Conservation (phyloP, 2,888 invertebrate genomes). For the Sphaeridia pumilis region DNA sequence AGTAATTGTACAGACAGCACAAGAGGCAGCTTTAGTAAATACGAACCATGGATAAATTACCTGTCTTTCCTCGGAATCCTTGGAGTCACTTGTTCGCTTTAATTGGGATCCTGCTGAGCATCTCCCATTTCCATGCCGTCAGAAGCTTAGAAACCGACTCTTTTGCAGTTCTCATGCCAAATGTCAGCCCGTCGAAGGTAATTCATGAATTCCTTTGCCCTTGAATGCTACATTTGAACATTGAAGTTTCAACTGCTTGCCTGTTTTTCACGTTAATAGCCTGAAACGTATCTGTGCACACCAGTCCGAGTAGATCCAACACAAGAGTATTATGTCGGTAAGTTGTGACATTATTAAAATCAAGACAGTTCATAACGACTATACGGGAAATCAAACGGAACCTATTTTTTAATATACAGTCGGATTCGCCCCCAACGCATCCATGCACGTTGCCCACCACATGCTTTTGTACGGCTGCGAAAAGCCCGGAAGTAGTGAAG, state of each 20-base stretch:
- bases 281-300: conserved; percentile 82
- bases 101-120: conserved; percentile 8
- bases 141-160: conserved; percentile 25
- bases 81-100: too few species aligned
- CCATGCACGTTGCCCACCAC: conserved; percentile 83
- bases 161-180: conserved; percentile 57
- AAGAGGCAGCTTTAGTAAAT: too few species aligned
- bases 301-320: conserved; percentile 68
- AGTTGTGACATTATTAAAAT: conserved; percentile 33
- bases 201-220: conserved; percentile 40
- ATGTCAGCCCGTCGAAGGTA: conserved; percentile 65
- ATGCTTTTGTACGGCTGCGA: conserved; percentile 85
- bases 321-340: conserved; percentile 71
- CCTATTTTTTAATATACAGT: conserved; percentile 46
- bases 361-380: background rate
- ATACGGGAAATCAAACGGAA: background rate
- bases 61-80: too few species aligned
- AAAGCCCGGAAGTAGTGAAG: conserved; percentile 57
- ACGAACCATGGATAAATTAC: too few species aligned
- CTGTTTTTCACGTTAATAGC: conserved; percentile 49
- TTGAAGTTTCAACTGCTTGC: background rate
- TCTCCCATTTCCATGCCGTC: background rate
- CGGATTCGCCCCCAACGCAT: conserved; percentile 83
- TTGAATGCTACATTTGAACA: background rate
- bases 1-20: too few species aligned